A percentile compares a stretch with the other conserved stretches of the same genome.
Conservation (phyloP, 2,888 invertebrate species). For the Tiphia femorata region DNA sequence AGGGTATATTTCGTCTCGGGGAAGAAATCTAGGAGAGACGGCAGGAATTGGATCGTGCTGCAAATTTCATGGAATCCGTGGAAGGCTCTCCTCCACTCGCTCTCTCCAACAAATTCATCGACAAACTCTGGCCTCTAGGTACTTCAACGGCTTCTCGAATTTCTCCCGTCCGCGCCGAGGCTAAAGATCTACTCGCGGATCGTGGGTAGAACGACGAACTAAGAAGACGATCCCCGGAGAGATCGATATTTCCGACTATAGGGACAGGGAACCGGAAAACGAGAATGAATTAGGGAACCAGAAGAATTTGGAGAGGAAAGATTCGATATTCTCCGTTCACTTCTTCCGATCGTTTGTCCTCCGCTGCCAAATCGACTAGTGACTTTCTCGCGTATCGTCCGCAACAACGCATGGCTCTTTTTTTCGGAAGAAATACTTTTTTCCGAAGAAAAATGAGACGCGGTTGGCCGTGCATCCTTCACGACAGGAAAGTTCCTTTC, state of each 20-base stretch:
- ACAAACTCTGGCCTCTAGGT: not conserved
- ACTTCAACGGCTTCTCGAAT: not conserved
- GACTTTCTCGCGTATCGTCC: no score
- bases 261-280: no score
- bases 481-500: no score
- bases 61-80: not conserved
- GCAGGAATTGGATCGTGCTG: not conserved
- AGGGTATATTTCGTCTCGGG: slow-evolving; percentile 7
- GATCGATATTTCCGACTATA: not conserved
- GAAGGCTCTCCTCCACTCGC: not conserved
- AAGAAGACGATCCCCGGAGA: not conserved
- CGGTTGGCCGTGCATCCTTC: no score
- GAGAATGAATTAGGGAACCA: no score
- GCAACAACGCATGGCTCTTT: no score
- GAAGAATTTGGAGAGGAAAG: no score
- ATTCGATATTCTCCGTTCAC: no score
- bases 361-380: no score
- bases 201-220: slow-evolving; percentile 2
- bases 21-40: slow-evolving; percentile 17
- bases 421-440: no score
- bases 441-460: no score
- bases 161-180: not conserved
- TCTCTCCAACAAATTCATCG: not conserved
- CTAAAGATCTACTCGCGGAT: slow-evolving; percentile 3
- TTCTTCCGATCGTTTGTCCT: no score